Conservation (phyloP, 2,797 vertebrate species). For the Gallirallus australis region DNA sequence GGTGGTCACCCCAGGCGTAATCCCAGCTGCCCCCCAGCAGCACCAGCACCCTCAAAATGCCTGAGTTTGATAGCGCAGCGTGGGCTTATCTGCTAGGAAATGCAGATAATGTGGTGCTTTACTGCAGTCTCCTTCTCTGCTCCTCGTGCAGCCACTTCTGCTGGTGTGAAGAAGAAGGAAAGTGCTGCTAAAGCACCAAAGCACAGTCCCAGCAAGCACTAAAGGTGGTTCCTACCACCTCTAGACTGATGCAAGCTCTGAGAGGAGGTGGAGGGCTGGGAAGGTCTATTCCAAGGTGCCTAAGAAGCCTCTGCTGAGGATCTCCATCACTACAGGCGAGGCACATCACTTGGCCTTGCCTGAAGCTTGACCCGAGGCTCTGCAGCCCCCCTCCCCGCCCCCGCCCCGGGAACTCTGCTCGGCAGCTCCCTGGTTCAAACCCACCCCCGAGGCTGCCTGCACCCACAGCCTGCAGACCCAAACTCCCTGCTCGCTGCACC, state of each 20-base stretch:
- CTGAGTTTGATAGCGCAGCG: neutral
- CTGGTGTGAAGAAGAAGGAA: neutral
- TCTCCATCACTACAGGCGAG: accelerated
- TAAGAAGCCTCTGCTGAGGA: neutral
- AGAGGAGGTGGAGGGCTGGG: neutral
- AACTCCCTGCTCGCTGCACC: neutral
- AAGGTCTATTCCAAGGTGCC: neutral
- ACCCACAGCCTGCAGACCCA: neutral
- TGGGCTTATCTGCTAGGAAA: neutral
- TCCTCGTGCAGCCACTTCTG: neutral
- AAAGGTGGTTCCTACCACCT: neutral
- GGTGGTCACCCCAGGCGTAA: neutral
- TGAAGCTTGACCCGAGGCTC: neutral
- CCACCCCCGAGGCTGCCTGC: neutral
- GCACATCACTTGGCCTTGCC: neutral
- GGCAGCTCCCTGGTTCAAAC: neutral
- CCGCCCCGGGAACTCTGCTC: neutral
- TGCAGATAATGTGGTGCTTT: neutral
- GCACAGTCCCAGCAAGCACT: neutral
- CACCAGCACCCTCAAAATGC: neutral
- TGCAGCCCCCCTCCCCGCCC: neutral
- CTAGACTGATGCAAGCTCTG: neutral
- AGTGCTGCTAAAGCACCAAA: neutral
- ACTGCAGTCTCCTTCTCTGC: neutral
- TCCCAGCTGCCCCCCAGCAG: neutral